These are phyloP conservation scores for Mayetiola destructor DNA, from an alignment of 2,888 invertebrate genomes.

Conservation along the genomic window DNA sequence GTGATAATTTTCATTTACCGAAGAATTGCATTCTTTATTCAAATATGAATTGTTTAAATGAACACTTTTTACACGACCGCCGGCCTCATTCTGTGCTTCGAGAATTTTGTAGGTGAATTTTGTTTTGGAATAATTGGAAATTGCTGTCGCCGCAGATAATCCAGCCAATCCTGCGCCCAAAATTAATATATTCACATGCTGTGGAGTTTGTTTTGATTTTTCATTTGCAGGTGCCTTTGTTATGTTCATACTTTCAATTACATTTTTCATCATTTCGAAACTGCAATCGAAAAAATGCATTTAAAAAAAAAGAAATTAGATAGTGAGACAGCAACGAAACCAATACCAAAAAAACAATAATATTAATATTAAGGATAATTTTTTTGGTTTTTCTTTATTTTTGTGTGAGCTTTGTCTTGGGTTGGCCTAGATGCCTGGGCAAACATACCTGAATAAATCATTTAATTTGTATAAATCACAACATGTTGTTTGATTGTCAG, in stretches of 20 bases:
- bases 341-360: too few species aligned
- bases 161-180: constrained; percentile 16
- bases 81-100: constrained; percentile 16
- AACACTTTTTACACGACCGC: constrained; percentile 17
- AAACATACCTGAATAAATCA: too few species aligned
- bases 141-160: constrained; percentile 14
- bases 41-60: not conserved
- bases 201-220: not conserved
- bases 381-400: too few species aligned
- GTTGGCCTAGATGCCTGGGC: too few species aligned
- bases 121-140: not conserved
- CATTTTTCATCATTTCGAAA: too few species aligned
- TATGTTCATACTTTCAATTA: not conserved
- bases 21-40: not conserved
- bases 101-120: constrained; percentile 12
- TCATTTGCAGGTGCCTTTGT: not conserved
- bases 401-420: too few species aligned
- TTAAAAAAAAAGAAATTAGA: too few species aligned
- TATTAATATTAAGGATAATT: too few species aligned
- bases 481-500: too few species aligned
- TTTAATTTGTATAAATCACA: too few species aligned
- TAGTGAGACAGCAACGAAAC: too few species aligned
- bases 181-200: constrained; percentile 14
- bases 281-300: too few species aligned
- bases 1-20: not conserved